A percentile compares a stretch with the other conserved stretches of the same genome.
Evolutionary conservation across 2,888 invertebrate genomes (phyloP).

Genomic region (Serrognathus titanus): DNA sequence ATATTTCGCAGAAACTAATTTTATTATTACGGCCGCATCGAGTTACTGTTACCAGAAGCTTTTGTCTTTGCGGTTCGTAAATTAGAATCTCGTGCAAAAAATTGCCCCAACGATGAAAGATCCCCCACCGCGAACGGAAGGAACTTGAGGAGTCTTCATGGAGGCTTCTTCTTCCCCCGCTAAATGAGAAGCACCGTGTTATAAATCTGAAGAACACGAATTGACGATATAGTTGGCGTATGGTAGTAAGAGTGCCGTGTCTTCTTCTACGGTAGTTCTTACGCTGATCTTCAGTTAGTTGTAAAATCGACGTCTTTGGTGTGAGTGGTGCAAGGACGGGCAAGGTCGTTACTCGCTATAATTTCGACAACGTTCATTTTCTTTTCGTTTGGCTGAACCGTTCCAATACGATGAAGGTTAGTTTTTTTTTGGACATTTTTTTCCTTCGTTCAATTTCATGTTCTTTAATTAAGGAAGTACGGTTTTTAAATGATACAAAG

Average conservation of each 20-base stretch:
- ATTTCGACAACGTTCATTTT: not conserved
- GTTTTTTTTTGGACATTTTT: not conserved
- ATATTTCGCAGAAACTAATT: no score
- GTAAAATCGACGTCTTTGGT: conserved; percentile 20
- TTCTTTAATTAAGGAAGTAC: no score
- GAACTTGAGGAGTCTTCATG: not conserved
- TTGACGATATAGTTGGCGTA: conserved; percentile 3
- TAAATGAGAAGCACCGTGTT: conserved; percentile 17
- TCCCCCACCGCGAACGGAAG: conserved; percentile 5
- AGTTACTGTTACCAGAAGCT: not conserved
- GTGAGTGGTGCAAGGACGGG: conserved; percentile 27
- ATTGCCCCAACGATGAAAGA: not conserved
- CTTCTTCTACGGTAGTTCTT: conserved; percentile 13
- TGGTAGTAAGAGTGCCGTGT: conserved; percentile 10
- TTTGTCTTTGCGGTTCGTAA: not conserved
- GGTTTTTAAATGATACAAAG: no score
- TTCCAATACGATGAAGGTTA: not conserved
- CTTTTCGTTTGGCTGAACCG: not conserved
- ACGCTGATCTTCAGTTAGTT: conserved; percentile 6
- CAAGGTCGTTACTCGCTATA: conserved; percentile 20
- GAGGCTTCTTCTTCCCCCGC: conserved; percentile 18
- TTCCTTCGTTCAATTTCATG: not conserved
- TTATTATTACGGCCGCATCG: no score
- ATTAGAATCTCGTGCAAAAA: no score
- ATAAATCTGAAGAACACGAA: conserved; percentile 22